These are phyloP conservation scores for Eupithecia centaureata DNA, from an alignment of 2,888 invertebrate species.

Conservation along the genomic window DNA sequence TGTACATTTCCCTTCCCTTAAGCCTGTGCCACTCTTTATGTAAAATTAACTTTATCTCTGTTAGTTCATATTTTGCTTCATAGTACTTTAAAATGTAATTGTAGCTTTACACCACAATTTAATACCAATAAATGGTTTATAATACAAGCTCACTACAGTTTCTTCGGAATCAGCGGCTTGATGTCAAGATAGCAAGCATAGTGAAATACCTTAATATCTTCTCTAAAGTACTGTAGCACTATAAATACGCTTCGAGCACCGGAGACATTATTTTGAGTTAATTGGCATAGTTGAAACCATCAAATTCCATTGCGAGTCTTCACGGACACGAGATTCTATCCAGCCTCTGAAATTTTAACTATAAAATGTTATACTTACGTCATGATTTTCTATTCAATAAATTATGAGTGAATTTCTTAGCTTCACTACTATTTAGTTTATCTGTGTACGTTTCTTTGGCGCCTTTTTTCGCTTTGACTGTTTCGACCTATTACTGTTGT, in stretches of 20 bases:
- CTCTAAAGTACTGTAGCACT: too few relatives aligned
- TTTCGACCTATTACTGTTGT: constrained; percentile 44
- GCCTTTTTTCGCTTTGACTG: constrained; percentile 44
- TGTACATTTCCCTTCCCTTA: constrained; percentile 33
- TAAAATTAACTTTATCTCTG: neutral
- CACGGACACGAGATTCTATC: neutral
- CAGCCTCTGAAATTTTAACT: neutral
- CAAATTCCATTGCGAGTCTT: too few relatives aligned
- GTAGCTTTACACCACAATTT: too few relatives aligned
- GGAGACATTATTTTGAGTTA: too few relatives aligned
- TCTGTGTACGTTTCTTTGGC: constrained; percentile 34
- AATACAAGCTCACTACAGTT: too few relatives aligned
- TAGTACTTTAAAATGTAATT: too few relatives aligned
- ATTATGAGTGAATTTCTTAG: neutral
- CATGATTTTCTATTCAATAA: neutral
- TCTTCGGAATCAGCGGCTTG: too few relatives aligned
- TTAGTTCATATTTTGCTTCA: neutral
- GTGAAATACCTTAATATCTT: too few relatives aligned
- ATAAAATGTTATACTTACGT: neutral
- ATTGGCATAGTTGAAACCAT: too few relatives aligned
- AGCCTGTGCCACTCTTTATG: constrained; percentile 10
- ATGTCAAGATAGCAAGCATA: too few relatives aligned
- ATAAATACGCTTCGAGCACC: too few relatives aligned
- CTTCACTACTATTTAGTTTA: constrained; percentile 5
- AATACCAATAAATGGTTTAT: too few relatives aligned